These are phyloP conservation scores for Barnardius zonarius DNA, from an alignment of 2,113 vertebrate species.

Conservation along the genomic window DNA sequence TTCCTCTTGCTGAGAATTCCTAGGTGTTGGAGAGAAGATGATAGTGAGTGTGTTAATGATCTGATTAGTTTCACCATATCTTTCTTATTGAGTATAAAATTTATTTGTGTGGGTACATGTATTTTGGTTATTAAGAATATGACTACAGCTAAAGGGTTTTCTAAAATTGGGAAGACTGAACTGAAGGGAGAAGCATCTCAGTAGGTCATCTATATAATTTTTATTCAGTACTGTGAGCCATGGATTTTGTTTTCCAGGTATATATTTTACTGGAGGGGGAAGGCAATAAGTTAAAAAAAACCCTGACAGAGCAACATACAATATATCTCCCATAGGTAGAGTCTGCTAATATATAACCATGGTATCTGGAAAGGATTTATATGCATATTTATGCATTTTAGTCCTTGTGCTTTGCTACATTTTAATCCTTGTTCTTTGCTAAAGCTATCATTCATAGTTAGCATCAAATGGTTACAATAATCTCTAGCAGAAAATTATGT, in stretches of 20 bases:
- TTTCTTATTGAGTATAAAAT: not conserved
- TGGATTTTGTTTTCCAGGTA: not conserved
- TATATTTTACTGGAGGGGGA: not conserved
- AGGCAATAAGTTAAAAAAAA: not conserved
- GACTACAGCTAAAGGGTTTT: not conserved
- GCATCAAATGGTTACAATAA: not conserved
- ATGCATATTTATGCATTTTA: not conserved
- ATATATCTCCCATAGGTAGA: not conserved
- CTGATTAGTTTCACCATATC: not conserved
- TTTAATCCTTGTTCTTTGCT: not conserved
- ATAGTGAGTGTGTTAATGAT: not conserved
- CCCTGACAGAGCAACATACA: rapidly evolving
- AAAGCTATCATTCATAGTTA: not conserved
- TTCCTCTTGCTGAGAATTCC: not conserved
- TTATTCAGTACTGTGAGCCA: not conserved
- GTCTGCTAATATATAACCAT: not conserved
- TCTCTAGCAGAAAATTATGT: not conserved
- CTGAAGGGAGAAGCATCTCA: not conserved
- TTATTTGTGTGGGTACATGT: not conserved
- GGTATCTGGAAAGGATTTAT: not conserved
- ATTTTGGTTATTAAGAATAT: not conserved
- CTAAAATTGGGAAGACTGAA: not conserved
- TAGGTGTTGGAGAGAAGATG: not conserved
- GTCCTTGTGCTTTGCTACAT: not conserved
- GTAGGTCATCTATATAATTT: not conserved